A percentile compares a stretch with the other conserved stretches of the same genome.
These are phyloP conservation scores for Drosophila koepferae DNA, from an alignment of 2,888 invertebrate species.

Conservation along the genomic window DNA sequence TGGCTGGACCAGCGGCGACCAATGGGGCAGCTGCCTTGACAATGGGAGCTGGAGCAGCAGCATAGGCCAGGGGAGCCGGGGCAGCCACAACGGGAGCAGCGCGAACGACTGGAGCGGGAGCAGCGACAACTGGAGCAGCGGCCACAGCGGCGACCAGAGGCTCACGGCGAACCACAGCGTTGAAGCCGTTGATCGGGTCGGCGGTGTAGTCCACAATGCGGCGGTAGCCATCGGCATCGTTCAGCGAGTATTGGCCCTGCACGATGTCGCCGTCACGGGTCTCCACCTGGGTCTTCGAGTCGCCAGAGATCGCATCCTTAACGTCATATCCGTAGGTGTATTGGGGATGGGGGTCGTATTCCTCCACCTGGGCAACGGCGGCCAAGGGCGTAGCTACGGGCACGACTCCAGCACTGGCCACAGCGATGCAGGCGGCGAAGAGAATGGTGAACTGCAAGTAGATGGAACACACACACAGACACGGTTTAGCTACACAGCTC, in stretches of 20 bases:
- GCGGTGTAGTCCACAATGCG: constrained; percentile 85
- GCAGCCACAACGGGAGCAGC: constrained; percentile 60
- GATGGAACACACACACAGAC: constrained; percentile 28
- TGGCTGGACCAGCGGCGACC: constrained; percentile 74
- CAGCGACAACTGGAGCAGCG: constrained; percentile 64
- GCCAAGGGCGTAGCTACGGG: constrained; percentile 78
- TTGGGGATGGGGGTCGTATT: constrained; percentile 85
- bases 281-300: constrained; percentile 85
- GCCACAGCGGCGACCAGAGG: constrained; percentile 81
- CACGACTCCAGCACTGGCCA: constrained; percentile 80
- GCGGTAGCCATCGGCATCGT: constrained; percentile 85
- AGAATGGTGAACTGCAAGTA: constrained; percentile 78
- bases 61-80: constrained; percentile 56
- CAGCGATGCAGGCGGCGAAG: constrained; percentile 81
- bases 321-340: constrained; percentile 85
- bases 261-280: constrained; percentile 85
- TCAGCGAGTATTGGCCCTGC: constrained; percentile 85
- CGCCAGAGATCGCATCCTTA: constrained; percentile 84
- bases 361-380: constrained; percentile 79
- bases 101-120: constrained; percentile 66
- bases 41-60: constrained; percentile 68
- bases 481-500: constrained; percentile 12
- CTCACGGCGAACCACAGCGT: constrained; percentile 84
- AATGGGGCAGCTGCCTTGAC: constrained; percentile 69
- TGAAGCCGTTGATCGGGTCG: constrained; percentile 85